A percentile compares a stretch with the other conserved stretches of the same genome.
phyloP scores from a whole-genome alignment of 2,888 invertebrate species.

The Archaeoteleia sp. region DNA sequence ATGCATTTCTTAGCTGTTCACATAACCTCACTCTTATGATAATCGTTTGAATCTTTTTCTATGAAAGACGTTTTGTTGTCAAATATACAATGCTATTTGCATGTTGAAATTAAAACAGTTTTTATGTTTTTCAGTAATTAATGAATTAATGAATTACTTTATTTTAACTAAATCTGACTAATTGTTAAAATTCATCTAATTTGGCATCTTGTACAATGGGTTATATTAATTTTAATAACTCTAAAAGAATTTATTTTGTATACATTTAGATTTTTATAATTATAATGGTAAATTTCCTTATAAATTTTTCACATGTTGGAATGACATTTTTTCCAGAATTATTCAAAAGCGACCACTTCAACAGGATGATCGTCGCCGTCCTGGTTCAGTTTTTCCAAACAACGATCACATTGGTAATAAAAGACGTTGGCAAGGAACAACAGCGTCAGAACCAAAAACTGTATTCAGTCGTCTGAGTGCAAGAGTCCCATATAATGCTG shows the following conservation, averaged over 20 bases:
- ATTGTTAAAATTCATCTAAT: too few relatives aligned
- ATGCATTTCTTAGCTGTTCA: too few relatives aligned
- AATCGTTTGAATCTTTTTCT: too few relatives aligned
- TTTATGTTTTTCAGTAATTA: too few relatives aligned
- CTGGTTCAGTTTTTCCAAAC: conserved; percentile 64
- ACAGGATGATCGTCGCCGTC: conserved; percentile 70
- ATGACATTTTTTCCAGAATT: conserved; percentile 59
- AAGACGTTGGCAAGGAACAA: conserved; percentile 66
- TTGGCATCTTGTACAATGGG: too few relatives aligned
- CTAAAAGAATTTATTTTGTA: conserved; percentile 6
- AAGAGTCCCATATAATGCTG: conserved; percentile 70
- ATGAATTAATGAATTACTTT: too few relatives aligned
- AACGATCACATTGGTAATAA: conserved; percentile 66
- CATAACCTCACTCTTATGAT: too few relatives aligned
- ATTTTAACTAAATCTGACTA: too few relatives aligned
- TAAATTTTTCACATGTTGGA: neutral
- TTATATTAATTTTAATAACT: too few relatives aligned
- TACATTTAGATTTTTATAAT: neutral
- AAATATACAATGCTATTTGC: too few relatives aligned
- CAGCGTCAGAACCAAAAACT: conserved; percentile 69
- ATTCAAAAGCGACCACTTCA: conserved; percentile 68
- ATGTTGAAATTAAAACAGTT: too few relatives aligned
- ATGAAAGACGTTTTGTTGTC: too few relatives aligned
- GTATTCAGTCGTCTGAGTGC: conserved; percentile 73
- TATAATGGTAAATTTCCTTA: conserved; percentile 1